These are phyloP conservation scores for Xestia ashworthii DNA, from an alignment of 2,888 invertebrate genomes.

Conservation along the genomic window DNA sequence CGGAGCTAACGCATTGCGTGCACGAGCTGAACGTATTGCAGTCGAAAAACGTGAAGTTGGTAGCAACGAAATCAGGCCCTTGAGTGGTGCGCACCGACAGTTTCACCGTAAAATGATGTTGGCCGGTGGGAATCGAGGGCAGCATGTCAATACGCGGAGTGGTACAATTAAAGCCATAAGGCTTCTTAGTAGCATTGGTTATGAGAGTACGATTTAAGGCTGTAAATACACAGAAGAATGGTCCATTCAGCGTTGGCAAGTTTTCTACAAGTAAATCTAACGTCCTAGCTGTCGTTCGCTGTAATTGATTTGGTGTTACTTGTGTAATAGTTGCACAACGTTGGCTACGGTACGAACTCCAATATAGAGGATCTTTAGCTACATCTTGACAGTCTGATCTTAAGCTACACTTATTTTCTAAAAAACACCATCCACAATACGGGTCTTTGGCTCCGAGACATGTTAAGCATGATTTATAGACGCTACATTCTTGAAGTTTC, in stretches of 20 bases:
- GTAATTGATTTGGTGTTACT: constrained; percentile 97
- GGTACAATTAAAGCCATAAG: constrained; percentile 98
- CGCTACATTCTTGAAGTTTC: constrained; percentile 98
- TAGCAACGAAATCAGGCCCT: constrained; percentile 98
- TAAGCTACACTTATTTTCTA: constrained; percentile 98
- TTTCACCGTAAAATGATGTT: constrained; percentile 98
- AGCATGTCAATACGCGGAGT: constrained; percentile 98
- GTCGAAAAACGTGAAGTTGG: constrained; percentile 99
- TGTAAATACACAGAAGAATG: constrained; percentile 98
- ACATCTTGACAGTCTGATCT: constrained; percentile 97
- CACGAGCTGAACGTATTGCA: constrained; percentile 99
- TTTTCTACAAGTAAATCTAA: constrained; percentile 98
- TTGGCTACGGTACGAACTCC: constrained; percentile 99
- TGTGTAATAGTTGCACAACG: constrained; percentile 98
- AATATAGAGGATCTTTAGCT: constrained; percentile 97
- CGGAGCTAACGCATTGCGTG: constrained; percentile 98
- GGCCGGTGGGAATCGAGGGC: constrained; percentile 97
- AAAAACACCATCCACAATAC: constrained; percentile 99
- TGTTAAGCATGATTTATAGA: constrained; percentile 97
- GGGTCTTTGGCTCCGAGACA: constrained; percentile 98
- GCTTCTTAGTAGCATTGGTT: constrained; percentile 97
- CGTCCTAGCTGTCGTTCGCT: constrained; percentile 97
- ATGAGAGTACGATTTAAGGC: constrained; percentile 97
- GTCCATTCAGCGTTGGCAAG: constrained; percentile 97
- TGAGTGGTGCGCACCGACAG: constrained; percentile 97